phyloP scores from a whole-genome alignment of 2,888 invertebrate genomes.

The Merodon equestris region DNA sequence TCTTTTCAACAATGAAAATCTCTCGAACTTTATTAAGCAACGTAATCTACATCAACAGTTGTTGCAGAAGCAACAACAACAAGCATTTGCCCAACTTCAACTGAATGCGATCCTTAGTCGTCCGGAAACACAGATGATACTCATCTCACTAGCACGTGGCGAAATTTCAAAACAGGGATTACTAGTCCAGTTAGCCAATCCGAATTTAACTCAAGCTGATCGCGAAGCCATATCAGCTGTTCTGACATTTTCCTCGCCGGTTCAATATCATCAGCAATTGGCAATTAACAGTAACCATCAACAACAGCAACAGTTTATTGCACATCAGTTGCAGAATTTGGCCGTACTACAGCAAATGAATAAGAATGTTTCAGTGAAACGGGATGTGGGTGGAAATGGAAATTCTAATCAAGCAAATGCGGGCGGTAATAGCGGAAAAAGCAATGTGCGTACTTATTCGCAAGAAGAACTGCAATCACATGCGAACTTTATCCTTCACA shows the following conservation, averaged over 20 bases:
- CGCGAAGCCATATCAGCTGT: constrained; percentile 77
- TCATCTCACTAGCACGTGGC: constrained; percentile 76
- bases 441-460: constrained; percentile 54
- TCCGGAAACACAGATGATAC: constrained; percentile 75
- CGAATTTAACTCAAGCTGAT: constrained; percentile 74
- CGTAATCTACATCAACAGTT: constrained; percentile 73
- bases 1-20: constrained; percentile 73
- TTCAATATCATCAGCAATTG: constrained; percentile 74
- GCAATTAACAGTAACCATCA: constrained; percentile 51
- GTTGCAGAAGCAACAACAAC: constrained; percentile 76
- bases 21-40: constrained; percentile 75
- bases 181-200: constrained; percentile 76
- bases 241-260: constrained; percentile 76
- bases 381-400: not conserved
- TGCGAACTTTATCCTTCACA: constrained; percentile 76
- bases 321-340: constrained; percentile 76
- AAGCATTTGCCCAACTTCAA: constrained; percentile 75
- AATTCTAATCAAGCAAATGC: constrained; percentile 5
- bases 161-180: constrained; percentile 77
- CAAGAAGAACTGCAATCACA: constrained; percentile 77
- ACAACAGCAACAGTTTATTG: constrained; percentile 73
- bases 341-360: constrained; percentile 75
- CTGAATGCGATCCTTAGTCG: constrained; percentile 75
- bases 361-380: constrained; percentile 25
- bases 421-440: not conserved